Percentiles rank a stretch among this genome's conserved stretches.
phyloP scores from a whole-genome alignment of 1,140 invertebrate species.

The Druon quercuslanigerum region DNA sequence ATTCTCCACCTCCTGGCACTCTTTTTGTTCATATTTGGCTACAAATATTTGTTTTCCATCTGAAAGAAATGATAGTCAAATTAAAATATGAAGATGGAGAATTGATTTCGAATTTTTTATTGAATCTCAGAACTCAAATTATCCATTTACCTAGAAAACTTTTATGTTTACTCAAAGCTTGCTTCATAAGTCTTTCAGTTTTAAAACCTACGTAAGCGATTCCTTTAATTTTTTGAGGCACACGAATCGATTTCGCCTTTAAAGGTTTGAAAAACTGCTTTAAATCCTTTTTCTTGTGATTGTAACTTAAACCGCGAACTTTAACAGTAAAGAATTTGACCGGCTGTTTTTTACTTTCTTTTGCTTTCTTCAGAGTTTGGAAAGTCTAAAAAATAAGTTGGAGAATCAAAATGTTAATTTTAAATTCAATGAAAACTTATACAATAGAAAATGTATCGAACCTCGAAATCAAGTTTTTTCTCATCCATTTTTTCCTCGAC shows the following conservation, averaged over 20 bases:
- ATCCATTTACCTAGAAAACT: slow-evolving; percentile 84
- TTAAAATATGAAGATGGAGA: background rate
- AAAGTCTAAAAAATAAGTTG: slow-evolving; percentile 42
- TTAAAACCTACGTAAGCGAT: slow-evolving; percentile 94
- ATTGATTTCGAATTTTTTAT: background rate
- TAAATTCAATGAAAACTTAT: background rate
- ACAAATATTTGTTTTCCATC: slow-evolving; percentile 82
- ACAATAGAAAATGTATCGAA: slow-evolving; percentile 46
- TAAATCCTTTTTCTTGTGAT: slow-evolving; percentile 86
- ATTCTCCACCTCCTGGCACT: slow-evolving; percentile 69
- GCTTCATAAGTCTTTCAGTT: slow-evolving; percentile 86
- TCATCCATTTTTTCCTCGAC: slow-evolving; percentile 51
- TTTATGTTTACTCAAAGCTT: slow-evolving; percentile 90
- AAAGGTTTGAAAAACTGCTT: slow-evolving; percentile 91
- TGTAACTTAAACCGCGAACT: slow-evolving; percentile 82
- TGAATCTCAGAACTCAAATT: slow-evolving; percentile 34
- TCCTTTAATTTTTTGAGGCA: slow-evolving; percentile 87
- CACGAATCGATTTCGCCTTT: slow-evolving; percentile 85
- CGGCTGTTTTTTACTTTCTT: slow-evolving; percentile 66
- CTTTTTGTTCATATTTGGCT: slow-evolving; percentile 79
- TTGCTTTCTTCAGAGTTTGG: slow-evolving; percentile 31
- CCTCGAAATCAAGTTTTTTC: slow-evolving; percentile 63
- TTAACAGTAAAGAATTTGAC: slow-evolving; percentile 80
- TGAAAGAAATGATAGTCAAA: slow-evolving; percentile 54
- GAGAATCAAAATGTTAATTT: slow-evolving; percentile 7